Conservation (phyloP, 2,113 vertebrate genomes). For the Prochilodus magdalenae region DNA sequence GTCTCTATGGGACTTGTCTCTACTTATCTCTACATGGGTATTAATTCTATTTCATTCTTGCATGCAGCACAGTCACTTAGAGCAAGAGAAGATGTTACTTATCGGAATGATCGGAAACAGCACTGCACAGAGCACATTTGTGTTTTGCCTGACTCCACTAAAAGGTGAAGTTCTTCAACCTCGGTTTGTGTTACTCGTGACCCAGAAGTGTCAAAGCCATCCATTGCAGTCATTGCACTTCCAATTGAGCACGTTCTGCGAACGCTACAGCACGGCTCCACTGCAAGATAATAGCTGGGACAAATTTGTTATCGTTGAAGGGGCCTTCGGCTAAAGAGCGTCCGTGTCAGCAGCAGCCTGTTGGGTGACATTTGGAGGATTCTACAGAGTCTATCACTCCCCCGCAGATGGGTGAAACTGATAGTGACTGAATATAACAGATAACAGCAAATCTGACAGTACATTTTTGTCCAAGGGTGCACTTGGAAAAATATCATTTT, state of each 20-base stretch:
- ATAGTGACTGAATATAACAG: constrained; percentile 69
- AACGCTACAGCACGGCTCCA: constrained; percentile 69
- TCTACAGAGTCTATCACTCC: constrained; percentile 70
- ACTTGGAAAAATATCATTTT: neutral
- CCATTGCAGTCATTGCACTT: constrained; percentile 47
- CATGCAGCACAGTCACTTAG: too few relatives aligned
- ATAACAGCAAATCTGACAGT: constrained; percentile 68
- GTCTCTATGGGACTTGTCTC: too few relatives aligned
- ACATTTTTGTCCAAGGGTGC: neutral
- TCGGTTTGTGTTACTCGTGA: constrained; percentile 30
- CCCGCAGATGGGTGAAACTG: constrained; percentile 72
- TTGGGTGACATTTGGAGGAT: constrained; percentile 66
- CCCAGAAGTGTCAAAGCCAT: constrained; percentile 46
- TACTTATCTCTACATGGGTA: too few relatives aligned
- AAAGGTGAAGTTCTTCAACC: constrained; percentile 50
- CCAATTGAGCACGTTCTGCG: constrained; percentile 61
- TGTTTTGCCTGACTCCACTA: constrained; percentile 10
- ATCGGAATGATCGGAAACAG: neutral
- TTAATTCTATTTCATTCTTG: too few relatives aligned
- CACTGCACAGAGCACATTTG: neutral
- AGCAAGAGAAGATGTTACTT: neutral
- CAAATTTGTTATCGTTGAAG: constrained; percentile 69
- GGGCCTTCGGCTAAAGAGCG: constrained; percentile 34
- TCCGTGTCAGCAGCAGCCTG: constrained; percentile 21
- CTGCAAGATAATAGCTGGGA: constrained; percentile 63